Evolutionary conservation across 2,113 vertebrate species (phyloP).

Genomic region (Erythrocercus mccallii): DNA sequence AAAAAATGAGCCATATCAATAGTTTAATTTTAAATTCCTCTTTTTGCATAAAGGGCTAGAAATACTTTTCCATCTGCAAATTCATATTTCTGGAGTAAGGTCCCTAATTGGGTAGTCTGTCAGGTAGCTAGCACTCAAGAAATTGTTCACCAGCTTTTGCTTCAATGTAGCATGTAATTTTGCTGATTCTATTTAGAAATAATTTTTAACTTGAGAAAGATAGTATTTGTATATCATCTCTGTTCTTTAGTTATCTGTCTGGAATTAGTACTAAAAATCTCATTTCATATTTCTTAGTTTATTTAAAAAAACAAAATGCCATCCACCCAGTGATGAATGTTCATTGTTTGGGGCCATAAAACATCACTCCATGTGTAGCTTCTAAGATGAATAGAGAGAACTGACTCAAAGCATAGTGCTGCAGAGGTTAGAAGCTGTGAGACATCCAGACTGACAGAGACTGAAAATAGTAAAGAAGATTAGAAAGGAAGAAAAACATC

Average conservation of each 20-base stretch:
- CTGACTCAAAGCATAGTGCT: neutral
- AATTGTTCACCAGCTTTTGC: neutral
- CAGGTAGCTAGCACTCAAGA: neutral
- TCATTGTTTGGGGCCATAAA: neutral
- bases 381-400: neutral
- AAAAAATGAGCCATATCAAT: neutral
- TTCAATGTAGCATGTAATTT: neutral
- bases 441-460: neutral
- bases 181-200: neutral
- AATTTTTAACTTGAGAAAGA: neutral
- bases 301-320: neutral
- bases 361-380: neutral
- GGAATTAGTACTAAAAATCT: neutral
- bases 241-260: neutral
- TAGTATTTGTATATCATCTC: neutral
- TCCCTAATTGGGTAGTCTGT: neutral
- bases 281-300: neutral
- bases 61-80: neutral
- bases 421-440: neutral
- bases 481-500: neutral
- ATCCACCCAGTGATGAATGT: neutral
- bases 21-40: neutral
- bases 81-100: neutral
- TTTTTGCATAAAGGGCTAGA: neutral
- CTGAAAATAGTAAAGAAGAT: neutral